Base-by-base conservation (phyloP, 2,797 vertebrate genomes). In the Poeciliopsis presidionis region DNA sequence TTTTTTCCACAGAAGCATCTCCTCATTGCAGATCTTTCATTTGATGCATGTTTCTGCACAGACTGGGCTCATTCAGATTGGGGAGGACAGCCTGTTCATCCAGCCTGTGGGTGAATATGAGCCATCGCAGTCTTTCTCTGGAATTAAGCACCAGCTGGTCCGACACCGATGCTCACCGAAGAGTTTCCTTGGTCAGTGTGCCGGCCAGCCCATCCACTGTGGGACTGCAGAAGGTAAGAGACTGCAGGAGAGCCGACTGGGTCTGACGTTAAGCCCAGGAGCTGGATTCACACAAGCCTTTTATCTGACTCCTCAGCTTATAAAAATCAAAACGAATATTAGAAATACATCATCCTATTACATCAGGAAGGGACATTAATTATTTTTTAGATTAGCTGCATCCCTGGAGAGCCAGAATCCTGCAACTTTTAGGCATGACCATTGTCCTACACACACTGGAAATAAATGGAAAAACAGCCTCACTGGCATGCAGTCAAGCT, bases 31-130 rank as follows among this genome's bases (percentile, higher is more conserved):
- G 36, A 67, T 36, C 4, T 67, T 67, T 67, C 63, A 41, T 25
- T n/a, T 67, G 63, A 67, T 67, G 7, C 33, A 41, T 67, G 33
- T 41, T 67, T 84, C 36, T 84, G 57, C 74, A 84, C 84, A 99
- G 98, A 96, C 95, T 72, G 98, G 97, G 13, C 94, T 97, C 55
- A 95, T 99, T 87, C 96, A 97, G 72, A 91, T 96, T 0, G 96
- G 95, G 77, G 93, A 95, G 73, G 96, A 98, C 77, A 95, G 94
- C 72, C 88, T 99, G 86, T 95, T 98, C 49, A 97, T 99, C 77
- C 92, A 97, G 78, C 98, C 98, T 0, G 86, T 97, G 88, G 95
- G 91, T 55, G 79, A 81, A n/a, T 93, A 91, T 0, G 87, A 91
- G 9, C 76, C 83, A 4, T 76, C 79, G 45, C 88, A 87, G 36